phyloP scores from a whole-genome alignment of 2,888 invertebrate genomes.

The Lithophane leautieri region DNA sequence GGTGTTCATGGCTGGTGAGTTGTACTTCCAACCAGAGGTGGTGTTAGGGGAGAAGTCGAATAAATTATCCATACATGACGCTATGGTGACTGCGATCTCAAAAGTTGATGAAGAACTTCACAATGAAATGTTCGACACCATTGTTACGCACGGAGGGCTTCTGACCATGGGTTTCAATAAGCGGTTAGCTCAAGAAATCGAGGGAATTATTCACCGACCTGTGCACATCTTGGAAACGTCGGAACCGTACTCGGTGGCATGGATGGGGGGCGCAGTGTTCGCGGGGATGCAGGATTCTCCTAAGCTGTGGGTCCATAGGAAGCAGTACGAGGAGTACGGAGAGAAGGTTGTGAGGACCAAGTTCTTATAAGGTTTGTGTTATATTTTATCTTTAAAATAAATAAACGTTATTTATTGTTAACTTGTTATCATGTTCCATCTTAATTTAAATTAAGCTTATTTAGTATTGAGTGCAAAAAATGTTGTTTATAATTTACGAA shows the following conservation, averaged over 20 bases:
- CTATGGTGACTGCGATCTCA: slow-evolving; percentile 67
- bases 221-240: slow-evolving; percentile 72
- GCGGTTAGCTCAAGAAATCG: slow-evolving; percentile 75
- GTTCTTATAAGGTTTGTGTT: slow-evolving; percentile 62
- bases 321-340: slow-evolving; percentile 82
- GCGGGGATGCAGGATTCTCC: slow-evolving; percentile 76
- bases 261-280: slow-evolving; percentile 84
- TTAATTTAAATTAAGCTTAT: background rate
- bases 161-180: slow-evolving; percentile 75
- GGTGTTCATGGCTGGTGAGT: slow-evolving; percentile 75
- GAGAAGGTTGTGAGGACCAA: slow-evolving; percentile 79
- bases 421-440: background rate
- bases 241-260: slow-evolving; percentile 78
- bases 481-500: background rate
- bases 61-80: slow-evolving; percentile 73
- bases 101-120: slow-evolving; percentile 80
- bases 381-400: background rate
- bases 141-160: slow-evolving; percentile 80
- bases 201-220: slow-evolving; percentile 59
- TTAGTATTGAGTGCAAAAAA: background rate
- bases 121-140: slow-evolving; percentile 70
- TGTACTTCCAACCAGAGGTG: slow-evolving; percentile 79
- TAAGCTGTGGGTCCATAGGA: slow-evolving; percentile 78
- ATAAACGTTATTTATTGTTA: slow-evolving; percentile 7
- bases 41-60: slow-evolving; percentile 63